Conservation (phyloP, 2,113 vertebrate genomes). For the Saguinus imperator region DNA sequence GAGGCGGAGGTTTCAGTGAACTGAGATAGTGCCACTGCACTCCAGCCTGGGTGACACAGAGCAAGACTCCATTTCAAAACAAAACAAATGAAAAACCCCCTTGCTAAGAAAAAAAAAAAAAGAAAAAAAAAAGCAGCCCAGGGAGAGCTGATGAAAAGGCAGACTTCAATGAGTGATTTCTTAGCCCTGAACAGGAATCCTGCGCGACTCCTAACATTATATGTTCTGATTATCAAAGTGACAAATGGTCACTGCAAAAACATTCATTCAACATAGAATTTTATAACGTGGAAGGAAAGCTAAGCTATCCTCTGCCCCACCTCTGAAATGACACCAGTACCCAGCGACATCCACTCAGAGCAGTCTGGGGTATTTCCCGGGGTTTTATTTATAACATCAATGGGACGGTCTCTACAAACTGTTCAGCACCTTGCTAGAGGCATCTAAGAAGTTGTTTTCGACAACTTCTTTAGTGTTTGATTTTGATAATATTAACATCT, state of each 20-base stretch:
- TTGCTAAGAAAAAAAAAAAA: too few relatives aligned
- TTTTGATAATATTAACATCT: neutral
- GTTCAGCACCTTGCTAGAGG: neutral
- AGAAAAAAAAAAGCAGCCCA: neutral
- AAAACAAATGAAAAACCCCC: too few relatives aligned
- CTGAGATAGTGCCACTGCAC: too few relatives aligned
- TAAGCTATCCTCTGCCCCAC: neutral
- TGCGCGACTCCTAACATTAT: neutral
- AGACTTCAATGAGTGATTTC: neutral
- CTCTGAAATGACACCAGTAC: neutral
- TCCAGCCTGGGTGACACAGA: too few relatives aligned
- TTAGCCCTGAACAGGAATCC: neutral
- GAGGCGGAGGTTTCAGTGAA: too few relatives aligned
- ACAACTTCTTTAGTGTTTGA: neutral
- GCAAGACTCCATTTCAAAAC: too few relatives aligned
- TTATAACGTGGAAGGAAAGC: neutral
- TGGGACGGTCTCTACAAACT: rapidly evolving
- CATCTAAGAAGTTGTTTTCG: neutral
- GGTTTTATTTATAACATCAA: neutral
- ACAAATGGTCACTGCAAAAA: neutral
- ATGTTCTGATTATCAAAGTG: neutral
- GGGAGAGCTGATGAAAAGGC: neutral
- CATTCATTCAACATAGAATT: neutral
- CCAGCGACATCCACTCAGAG: rapidly evolving
- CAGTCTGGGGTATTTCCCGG: too few relatives aligned